Evolutionary conservation across 1,140 invertebrate species (phyloP), one percentile per base, ranked within the genome.

Genomic region (Rhopalosiphum maidis): DNA sequence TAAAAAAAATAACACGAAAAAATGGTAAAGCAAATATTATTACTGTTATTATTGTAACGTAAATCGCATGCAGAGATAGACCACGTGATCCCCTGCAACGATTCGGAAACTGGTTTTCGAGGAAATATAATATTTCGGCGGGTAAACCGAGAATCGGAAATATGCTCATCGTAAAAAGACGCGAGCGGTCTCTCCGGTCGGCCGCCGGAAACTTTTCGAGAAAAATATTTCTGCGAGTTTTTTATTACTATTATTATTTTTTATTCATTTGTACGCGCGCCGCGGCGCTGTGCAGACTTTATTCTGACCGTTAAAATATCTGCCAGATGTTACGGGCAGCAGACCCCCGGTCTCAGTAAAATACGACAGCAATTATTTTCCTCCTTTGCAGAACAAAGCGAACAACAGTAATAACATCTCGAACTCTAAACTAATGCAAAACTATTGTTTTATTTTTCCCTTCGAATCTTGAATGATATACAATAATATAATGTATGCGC

Each of bases 291-390:
- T n/a, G 37, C 55, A 68, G 89, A 90, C 89, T 90, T 68, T 68
- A 43, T 68, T 90, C 43, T 68, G 55, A 90, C 89, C 89, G 89
- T 90, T 90, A 90, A 90, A 90, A 90, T 90, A 90, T 90, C 54
- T 60, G 54, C 54, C 89, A 90, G 89, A 90, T 90, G 89, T 90
- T 90, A 68, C 89, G 43, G 30, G 25, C 54, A 30, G 25, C 89
- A n/a, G 15, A 54, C 51, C 30, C 15, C 43, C 55, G 89, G 55
- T 21, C 54, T 41, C 25, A 11, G 89, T 60, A 90, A 90, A 60
- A 90, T 68, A 90, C 89, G 89, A 90, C 89, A 43, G 37, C 54
- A 90, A 90, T 90, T 90, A 90, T 90, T 90, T 89, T 41, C n/a
- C 51, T 89, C 23, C 88, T 89, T 89, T 37, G 54, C 48, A 25